Evolutionary conservation across 2,888 invertebrate species (phyloP).

Genomic region (Pseudanteris insignis): DNA sequence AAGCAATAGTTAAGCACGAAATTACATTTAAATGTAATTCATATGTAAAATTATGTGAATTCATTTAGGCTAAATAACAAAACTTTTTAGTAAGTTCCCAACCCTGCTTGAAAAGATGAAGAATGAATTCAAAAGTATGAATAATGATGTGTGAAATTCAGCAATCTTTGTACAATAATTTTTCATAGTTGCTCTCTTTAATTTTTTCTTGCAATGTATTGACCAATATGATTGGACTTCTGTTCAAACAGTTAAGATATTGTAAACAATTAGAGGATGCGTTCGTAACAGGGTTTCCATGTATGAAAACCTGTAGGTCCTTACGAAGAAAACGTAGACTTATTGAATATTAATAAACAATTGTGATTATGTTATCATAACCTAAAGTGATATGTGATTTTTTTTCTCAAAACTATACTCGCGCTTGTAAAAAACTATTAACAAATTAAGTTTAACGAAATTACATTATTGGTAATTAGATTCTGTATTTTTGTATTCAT

Average conservation of each 20-base stretch:
- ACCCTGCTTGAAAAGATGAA: constrained; percentile 14
- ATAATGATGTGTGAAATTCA: constrained; percentile 11
- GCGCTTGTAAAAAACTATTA: not conserved
- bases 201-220: too few relatives aligned
- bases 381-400: too few relatives aligned
- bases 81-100: too few relatives aligned
- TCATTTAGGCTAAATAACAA: too few relatives aligned
- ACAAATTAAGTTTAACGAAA: not conserved
- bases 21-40: too few relatives aligned
- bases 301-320: not conserved
- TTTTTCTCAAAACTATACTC: too few relatives aligned
- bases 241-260: constrained; percentile 8
- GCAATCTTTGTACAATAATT: constrained; percentile 24
- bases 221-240: constrained; percentile 7
- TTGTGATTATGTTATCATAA: constrained; percentile 2
- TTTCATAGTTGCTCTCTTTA: constrained; percentile 6
- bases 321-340: not conserved
- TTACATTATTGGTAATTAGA: constrained; percentile 9
- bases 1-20: too few relatives aligned
- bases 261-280: constrained; percentile 4
- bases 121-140: constrained; percentile 10
- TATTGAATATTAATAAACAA: not conserved
- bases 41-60: too few relatives aligned
- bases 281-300: constrained; percentile 27
- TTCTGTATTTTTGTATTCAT: constrained; percentile 21